phyloP scores from a whole-genome alignment of 2,888 invertebrate species.

The Blomia tropicalis region DNA sequence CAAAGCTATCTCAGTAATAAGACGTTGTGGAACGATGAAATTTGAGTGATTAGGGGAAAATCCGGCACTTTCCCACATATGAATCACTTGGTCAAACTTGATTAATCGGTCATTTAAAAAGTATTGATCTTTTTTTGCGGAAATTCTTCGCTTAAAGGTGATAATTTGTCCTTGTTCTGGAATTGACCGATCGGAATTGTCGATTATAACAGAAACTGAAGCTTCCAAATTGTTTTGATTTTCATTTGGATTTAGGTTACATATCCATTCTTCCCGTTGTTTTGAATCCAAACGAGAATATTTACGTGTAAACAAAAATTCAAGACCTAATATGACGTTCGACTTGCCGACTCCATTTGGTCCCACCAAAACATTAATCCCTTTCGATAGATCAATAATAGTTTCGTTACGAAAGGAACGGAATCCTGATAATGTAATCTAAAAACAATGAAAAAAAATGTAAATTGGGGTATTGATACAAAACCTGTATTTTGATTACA shows the following conservation, averaged over 20 bases:
- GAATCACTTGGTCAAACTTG: background rate
- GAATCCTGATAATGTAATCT: slow-evolving; percentile 5
- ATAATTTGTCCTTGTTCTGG: background rate
- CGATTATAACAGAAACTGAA: background rate
- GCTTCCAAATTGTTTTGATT: background rate
- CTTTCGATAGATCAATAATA: background rate
- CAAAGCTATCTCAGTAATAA: background rate
- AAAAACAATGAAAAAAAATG: too few species aligned
- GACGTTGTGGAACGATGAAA: background rate
- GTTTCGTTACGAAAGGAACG: background rate
- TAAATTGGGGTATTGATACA: too few species aligned
- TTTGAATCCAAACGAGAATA: background rate
- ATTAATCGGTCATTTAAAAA: background rate
- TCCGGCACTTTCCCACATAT: background rate
- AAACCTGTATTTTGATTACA: too few species aligned
- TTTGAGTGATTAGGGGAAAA: slow-evolving; percentile 2
- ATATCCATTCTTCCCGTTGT: background rate
- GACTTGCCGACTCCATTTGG: slow-evolving; percentile 6
- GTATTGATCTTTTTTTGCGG: background rate
- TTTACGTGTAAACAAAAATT: slow-evolving; percentile 2
- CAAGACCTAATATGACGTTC: background rate
- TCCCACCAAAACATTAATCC: background rate
- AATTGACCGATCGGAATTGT: background rate
- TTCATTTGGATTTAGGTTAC: background rate
- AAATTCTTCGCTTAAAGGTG: background rate